Base-by-base conservation (phyloP, 2,888 invertebrate species). In the Aquatica leii region DNA sequence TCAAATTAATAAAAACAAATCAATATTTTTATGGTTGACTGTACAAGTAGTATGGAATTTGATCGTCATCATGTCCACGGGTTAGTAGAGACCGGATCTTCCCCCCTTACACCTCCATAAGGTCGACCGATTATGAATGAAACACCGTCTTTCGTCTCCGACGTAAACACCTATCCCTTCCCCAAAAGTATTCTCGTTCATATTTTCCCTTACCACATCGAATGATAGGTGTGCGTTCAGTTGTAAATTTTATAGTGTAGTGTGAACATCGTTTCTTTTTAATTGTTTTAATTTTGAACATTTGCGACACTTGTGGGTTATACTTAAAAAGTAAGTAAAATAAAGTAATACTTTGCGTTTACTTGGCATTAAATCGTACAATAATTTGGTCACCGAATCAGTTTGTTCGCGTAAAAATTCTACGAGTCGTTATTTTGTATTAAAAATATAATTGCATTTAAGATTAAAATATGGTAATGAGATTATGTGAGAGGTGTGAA, bases 131-230 rank as follows among this genome's bases (percentile, higher is more conserved):
- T 81, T 80, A 81, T 81, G 81, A 81, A 81, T 81, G 82, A 82
- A 81, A 83, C 82, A 81, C 82, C 83, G 82, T 83, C 83, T 81
- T 79, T 74, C 77, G 77, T 72, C 74, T 80, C 78, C 24, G 6
- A 77, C 78, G 74, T 74, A 77, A 41, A 59, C 57, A 57, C 71
- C 71, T 75, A 69, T 68, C 70, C 67, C 73, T 68, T 64, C 69
- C 63, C 57, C 53, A 59, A 66, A 66, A 65, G 46, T 66, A 70
- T 74, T 76, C 73, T 72, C 79, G 77, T 78, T 78, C 78, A 78
- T 77, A 69, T 67, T 71, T 46, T 46, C 18, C 69, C 71, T 73
- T 75, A 70, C 73, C 69, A 69, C 6, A n/a, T 71, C 59, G 56
- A 50, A 52, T 65, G 62, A 72, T 73, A 74, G 75, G 77, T 76